A percentile compares a stretch with the other conserved stretches of the same genome.
Evolutionary conservation across 2,113 vertebrate species (phyloP).

Genomic region (Budorcas taxicolor): DNA sequence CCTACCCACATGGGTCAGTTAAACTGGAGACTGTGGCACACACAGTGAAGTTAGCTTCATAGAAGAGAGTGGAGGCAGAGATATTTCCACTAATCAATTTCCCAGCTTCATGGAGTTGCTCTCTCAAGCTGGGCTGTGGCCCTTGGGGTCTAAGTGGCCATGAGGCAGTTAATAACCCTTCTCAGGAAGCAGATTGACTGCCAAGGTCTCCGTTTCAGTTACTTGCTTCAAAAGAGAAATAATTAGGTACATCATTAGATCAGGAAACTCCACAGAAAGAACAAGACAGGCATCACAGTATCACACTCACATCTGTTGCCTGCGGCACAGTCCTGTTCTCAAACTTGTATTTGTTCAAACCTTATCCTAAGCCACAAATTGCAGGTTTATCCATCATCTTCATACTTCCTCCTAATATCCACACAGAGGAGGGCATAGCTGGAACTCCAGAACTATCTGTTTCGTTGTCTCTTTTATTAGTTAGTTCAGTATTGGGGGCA

Average conservation of each 20-base stretch:
- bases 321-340: not conserved
- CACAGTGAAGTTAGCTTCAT: not conserved
- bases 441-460: not conserved
- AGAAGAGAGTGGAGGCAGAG: not conserved
- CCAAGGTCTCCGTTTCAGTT: not conserved
- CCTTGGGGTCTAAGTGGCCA: not conserved
- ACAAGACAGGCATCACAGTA: not conserved
- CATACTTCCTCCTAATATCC: not conserved
- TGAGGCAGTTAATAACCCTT: not conserved
- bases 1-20: accelerated
- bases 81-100: accelerated
- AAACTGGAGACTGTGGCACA: not conserved
- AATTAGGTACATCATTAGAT: not conserved
- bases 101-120: not conserved
- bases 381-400: not conserved
- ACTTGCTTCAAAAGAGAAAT: not conserved
- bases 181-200: not conserved
- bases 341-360: not conserved
- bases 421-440: accelerated
- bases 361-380: not conserved
- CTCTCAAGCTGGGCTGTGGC: not conserved
- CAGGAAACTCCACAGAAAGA: not conserved
- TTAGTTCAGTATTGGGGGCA: not conserved
- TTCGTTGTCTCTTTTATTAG: not conserved
- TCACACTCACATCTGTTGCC: not conserved